A percentile compares a stretch with the other conserved stretches of the same genome.
Conservation (phyloP, 2,797 vertebrate genomes). For the Rhinophrynus dorsalis region DNA sequence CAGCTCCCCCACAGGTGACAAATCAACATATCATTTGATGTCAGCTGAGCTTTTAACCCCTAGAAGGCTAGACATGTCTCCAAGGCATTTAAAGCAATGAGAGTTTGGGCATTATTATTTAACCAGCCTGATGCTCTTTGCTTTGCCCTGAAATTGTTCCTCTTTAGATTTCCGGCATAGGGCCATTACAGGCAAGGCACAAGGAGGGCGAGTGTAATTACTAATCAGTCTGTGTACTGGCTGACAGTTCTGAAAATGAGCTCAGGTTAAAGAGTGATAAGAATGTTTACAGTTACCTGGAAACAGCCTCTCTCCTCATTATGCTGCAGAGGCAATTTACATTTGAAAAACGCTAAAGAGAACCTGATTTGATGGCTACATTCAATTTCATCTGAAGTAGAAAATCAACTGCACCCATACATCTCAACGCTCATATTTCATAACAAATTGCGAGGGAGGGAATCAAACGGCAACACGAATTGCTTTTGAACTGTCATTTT, state of each 20-base stretch:
- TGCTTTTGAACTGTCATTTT: slow-evolving; percentile 46
- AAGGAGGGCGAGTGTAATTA: too few species aligned
- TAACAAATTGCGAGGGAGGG: slow-evolving; percentile 24
- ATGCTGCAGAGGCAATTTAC: slow-evolving; percentile 51
- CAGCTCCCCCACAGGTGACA: too few species aligned
- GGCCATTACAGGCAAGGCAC: too few species aligned
- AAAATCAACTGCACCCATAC: slow-evolving; percentile 53
- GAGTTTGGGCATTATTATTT: too few species aligned
- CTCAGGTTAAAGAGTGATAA: not conserved
- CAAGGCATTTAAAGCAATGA: too few species aligned
- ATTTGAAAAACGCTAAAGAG: slow-evolving; percentile 52
- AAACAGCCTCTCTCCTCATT: slow-evolving; percentile 40
- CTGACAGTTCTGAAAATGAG: not conserved
- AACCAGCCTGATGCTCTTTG: too few species aligned
- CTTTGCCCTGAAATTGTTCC: too few species aligned
- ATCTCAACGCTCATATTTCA: slow-evolving; percentile 49
- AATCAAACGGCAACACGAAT: slow-evolving; percentile 10
- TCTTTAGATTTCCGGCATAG: too few species aligned
- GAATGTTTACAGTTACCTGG: slow-evolving; percentile 10
- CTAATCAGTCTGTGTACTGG: not conserved
- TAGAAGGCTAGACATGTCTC: too few species aligned
- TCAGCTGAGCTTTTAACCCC: too few species aligned
- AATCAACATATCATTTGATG: too few species aligned
- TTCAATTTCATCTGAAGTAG: slow-evolving; percentile 50
- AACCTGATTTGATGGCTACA: slow-evolving; percentile 28